Percentiles rank a stretch among this genome's conserved stretches.
These are phyloP conservation scores for Palythoa grandis DNA, from an alignment of 92 coral and sea anemone genomes.

Conservation along the genomic window DNA sequence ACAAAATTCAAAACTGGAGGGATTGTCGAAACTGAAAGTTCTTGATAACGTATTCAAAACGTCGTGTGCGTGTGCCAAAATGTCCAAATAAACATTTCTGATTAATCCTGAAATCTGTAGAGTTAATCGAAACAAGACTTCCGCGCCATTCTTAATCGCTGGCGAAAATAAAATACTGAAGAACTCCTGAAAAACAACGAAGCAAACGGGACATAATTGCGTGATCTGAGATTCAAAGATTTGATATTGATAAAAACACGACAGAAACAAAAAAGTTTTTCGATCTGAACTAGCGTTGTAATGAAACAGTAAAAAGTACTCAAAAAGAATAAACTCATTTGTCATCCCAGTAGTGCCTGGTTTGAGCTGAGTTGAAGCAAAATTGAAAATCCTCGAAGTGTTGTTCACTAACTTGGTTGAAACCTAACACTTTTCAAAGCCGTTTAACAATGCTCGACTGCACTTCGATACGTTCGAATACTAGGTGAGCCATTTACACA, in stretches of 20 bases:
- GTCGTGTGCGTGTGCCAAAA: neutral
- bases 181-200: neutral
- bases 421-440: slow-evolving; percentile 27
- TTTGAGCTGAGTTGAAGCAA: neutral
- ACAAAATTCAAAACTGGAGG: neutral
- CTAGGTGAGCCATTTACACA: neutral
- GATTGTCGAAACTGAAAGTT: neutral
- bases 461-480: neutral
- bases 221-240: slow-evolving; percentile 22
- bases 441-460: slow-evolving; percentile 26
- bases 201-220: neutral
- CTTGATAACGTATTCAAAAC: neutral
- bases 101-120: slow-evolving; percentile 12
- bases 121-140: neutral
- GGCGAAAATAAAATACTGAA: neutral
- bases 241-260: neutral
- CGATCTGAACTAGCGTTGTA: neutral
- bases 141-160: neutral
- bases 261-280: neutral
- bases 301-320: neutral
- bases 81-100: neutral
- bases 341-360: neutral
- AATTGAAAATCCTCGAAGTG: neutral
- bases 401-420: neutral
- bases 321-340: no score